Percentiles rank a stretch among this genome's conserved stretches.
These are phyloP conservation scores for Cephus sareptanus DNA, from an alignment of 2,888 invertebrate species.

Conservation along the genomic window DNA sequence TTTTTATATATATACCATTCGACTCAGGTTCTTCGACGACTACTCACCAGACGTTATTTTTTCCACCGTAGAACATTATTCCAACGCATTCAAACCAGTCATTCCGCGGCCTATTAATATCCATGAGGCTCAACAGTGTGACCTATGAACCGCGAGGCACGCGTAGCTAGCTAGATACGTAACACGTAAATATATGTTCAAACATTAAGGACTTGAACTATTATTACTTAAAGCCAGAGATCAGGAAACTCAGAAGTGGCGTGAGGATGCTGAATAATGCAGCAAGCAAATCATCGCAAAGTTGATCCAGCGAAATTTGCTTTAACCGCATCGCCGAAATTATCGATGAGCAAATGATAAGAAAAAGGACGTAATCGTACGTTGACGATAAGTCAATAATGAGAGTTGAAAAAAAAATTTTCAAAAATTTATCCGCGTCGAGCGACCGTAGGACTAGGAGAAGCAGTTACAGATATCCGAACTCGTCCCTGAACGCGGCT, in stretches of 20 bases:
- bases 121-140: conserved; percentile 17
- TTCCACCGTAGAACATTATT: neutral
- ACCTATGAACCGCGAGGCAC: neutral
- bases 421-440: neutral
- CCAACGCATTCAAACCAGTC: neutral
- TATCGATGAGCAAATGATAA: neutral
- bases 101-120: conserved; percentile 27
- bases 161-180: neutral
- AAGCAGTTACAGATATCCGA: neutral
- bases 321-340: neutral
- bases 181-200: neutral
- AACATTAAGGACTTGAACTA: neutral
- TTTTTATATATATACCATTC: neutral
- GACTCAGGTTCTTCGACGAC: neutral
- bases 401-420: neutral
- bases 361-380: neutral
- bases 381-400: neutral
- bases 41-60: neutral
- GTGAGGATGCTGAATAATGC: neutral
- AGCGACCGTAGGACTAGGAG: neutral
- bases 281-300: neutral
- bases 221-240: neutral
- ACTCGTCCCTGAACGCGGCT: neutral
- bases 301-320: neutral
- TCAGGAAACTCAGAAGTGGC: neutral